Conservation (phyloP, 2,797 vertebrate genomes). For the Chrosomus eos region DNA sequence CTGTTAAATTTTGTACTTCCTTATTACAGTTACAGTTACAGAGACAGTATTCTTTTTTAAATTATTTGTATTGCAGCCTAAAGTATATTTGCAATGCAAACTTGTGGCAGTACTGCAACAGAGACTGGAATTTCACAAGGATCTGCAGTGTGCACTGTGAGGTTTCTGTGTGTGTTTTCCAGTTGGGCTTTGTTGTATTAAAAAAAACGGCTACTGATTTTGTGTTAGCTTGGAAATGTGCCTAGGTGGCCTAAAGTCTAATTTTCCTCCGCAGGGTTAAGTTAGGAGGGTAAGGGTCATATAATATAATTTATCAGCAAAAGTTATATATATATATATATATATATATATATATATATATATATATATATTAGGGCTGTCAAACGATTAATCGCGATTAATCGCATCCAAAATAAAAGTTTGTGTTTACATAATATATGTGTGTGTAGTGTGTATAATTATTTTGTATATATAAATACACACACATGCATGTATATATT, state of each 20-base stretch:
- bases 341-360: too few species aligned
- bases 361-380: too few species aligned
- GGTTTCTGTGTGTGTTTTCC: neutral
- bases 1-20: too few species aligned
- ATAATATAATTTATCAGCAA: neutral
- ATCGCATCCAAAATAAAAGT: too few species aligned
- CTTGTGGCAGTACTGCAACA: conserved; percentile 10
- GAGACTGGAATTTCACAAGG: conserved; percentile 39
- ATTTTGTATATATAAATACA: too few species aligned
- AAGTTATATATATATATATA: neutral
- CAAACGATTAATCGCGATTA: too few species aligned
- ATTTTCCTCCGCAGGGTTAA: neutral
- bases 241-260: neutral
- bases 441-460: too few species aligned
- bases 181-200: neutral
- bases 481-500: too few species aligned
- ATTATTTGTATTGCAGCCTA: neutral
- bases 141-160: conserved; percentile 23
- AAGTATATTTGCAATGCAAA: conserved; percentile 54
- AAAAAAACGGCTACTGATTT: neutral
- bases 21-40: too few species aligned
- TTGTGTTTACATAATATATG: too few species aligned
- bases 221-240: neutral
- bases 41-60: neutral
- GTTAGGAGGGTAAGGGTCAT: neutral